A percentile compares a stretch with the other conserved stretches of the same genome.
These are phyloP conservation scores for Apamea monoglypha DNA, from an alignment of 2,888 invertebrate species.

Conservation along the genomic window DNA sequence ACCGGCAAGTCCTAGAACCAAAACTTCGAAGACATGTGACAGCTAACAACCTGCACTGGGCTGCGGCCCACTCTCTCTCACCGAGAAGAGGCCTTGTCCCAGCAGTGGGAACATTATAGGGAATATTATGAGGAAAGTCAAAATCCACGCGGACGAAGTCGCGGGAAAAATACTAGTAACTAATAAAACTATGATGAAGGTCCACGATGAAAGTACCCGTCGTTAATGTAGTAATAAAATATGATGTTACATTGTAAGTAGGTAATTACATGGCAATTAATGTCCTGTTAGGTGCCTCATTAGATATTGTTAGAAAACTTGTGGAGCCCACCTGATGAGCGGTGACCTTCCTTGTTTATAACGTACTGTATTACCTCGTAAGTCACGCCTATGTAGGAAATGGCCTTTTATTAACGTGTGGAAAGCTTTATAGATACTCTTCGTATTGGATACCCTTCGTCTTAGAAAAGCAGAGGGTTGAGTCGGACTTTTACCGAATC, in stretches of 20 bases:
- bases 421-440: neutral
- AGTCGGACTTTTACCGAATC: neutral
- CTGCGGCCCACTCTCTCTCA: neutral
- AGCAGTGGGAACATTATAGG: no score
- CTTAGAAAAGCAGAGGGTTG: neutral
- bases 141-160: neutral
- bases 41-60: neutral
- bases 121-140: neutral
- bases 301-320: slow-evolving; percentile 40
- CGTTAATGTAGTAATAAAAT: slow-evolving; percentile 34
- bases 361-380: slow-evolving; percentile 16
- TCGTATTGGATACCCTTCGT: neutral
- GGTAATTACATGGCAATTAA: slow-evolving; percentile 45
- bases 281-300: slow-evolving; percentile 33
- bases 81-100: neutral
- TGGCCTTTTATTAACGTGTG: neutral
- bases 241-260: slow-evolving; percentile 44
- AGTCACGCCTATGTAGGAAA: neutral
- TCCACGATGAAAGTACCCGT: slow-evolving; percentile 38
- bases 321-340: slow-evolving; percentile 8
- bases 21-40: neutral
- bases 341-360: slow-evolving; percentile 21
- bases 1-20: neutral
- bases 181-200: slow-evolving; percentile 41
- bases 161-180: neutral